Evolutionary conservation across 2,797 vertebrate genomes (phyloP).

Genomic region (Eurystomus glaucurus): DNA sequence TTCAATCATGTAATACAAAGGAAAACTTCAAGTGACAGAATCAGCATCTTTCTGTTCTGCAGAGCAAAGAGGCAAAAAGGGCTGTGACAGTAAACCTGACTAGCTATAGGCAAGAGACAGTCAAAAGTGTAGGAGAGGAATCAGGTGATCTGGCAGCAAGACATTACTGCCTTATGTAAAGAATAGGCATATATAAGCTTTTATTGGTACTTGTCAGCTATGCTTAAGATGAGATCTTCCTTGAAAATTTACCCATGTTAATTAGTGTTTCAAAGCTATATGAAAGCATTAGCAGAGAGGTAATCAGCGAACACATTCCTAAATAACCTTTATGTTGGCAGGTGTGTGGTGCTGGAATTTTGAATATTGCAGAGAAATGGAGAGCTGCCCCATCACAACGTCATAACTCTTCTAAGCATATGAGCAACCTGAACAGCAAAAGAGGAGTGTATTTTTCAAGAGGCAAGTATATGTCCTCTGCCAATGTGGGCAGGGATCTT

Average conservation of each 20-base stretch:
- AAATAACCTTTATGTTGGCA: not conserved
- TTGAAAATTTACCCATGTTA: rapidly evolving
- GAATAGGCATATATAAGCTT: not conserved
- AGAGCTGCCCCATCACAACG: rapidly evolving
- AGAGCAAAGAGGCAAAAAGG: not conserved
- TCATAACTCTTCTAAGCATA: not conserved
- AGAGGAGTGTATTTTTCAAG: not conserved
- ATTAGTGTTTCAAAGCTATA: not conserved
- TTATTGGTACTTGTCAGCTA: not conserved
- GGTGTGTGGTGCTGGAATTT: not conserved
- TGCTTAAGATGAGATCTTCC: not conserved
- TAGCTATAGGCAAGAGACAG: not conserved
- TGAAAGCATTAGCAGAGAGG: not conserved
- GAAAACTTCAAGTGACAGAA: not conserved
- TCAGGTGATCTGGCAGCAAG: not conserved
- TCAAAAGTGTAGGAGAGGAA: not conserved
- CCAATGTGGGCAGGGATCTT: not conserved
- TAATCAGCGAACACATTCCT: not conserved
- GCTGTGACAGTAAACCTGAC: not conserved
- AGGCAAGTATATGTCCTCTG: not conserved
- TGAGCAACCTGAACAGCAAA: not conserved
- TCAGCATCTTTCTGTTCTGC: not conserved
- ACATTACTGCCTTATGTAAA: not conserved
- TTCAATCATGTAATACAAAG: not conserved
- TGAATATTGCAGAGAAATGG: not conserved